Evolutionary conservation across 2,113 vertebrate genomes (phyloP).

Genomic region (Peucedramus taeniatus): DNA sequence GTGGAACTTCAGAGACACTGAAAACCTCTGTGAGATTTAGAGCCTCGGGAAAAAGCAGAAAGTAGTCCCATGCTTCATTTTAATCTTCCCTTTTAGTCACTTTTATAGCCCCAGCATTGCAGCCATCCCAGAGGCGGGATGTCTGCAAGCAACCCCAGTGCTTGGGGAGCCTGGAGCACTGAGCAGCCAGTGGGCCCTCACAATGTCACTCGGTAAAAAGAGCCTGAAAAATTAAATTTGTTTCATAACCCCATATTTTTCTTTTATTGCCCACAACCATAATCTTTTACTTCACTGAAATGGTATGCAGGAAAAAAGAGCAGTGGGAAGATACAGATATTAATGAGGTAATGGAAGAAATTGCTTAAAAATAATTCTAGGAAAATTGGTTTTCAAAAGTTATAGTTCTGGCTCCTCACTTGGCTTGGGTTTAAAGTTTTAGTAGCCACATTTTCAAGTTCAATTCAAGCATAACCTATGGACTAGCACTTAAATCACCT

Average conservation of each 20-base stretch:
- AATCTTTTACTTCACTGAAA: not conserved
- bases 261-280: not conserved
- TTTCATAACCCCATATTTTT: not conserved
- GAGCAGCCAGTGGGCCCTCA: not conserved
- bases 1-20: not conserved
- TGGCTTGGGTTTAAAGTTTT: not conserved
- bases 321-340: not conserved
- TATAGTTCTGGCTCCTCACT: not conserved
- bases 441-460: not conserved
- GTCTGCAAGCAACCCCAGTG: not conserved
- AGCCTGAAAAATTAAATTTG: not conserved
- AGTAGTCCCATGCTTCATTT: not conserved
- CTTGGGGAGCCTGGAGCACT: fast-evolving
- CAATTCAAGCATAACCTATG: fast-evolving
- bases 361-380: not conserved
- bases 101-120: not conserved
- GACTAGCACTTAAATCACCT: not conserved
- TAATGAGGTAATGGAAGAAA: not conserved
- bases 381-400: not conserved
- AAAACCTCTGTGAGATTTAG: not conserved
- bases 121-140: not conserved
- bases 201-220: not conserved
- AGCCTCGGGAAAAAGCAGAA: not conserved
- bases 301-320: not conserved
- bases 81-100: not conserved